A percentile compares a stretch with the other conserved stretches of the same genome.
These are phyloP conservation scores for Sinodicranocentrus sp. DNA, from an alignment of 2,888 invertebrate genomes.

Conservation along the genomic window DNA sequence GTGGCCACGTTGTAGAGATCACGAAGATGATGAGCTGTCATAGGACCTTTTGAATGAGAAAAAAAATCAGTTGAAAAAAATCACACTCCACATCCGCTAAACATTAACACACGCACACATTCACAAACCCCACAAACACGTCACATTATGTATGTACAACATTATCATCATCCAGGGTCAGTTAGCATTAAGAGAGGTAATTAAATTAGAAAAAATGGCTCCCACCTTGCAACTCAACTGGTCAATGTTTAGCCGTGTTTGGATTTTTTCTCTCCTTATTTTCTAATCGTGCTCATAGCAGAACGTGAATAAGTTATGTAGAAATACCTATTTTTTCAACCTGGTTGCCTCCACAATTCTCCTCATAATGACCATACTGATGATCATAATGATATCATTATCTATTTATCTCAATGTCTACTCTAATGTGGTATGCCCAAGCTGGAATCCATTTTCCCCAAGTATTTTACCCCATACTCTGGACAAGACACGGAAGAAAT, in stretches of 20 bases:
- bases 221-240: neutral
- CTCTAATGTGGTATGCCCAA: neutral
- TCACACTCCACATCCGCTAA: constrained; percentile 18
- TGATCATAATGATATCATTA: constrained; percentile 66
- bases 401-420: constrained; percentile 63
- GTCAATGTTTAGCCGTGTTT: constrained; percentile 2
- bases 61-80: constrained; percentile 2
- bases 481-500: constrained; percentile 9
- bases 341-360: neutral
- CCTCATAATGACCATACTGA: constrained; percentile 13
- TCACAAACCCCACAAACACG: neutral
- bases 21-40: constrained; percentile 76
- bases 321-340: neutral
- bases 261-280: neutral
- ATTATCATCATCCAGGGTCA: neutral
- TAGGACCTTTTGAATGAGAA: constrained; percentile 70
- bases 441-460: neutral
- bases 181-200: constrained; percentile 12
- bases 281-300: no score
- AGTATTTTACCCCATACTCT: neutral
- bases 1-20: constrained; percentile 75
- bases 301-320: no score
- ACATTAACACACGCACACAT: constrained; percentile 22
- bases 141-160: neutral
- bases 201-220: constrained; percentile 26